Percentiles rank a stretch among this genome's conserved stretches.
Evolutionary conservation across 2,113 vertebrate species (phyloP).

Genomic region (Polypterus bichir): DNA sequence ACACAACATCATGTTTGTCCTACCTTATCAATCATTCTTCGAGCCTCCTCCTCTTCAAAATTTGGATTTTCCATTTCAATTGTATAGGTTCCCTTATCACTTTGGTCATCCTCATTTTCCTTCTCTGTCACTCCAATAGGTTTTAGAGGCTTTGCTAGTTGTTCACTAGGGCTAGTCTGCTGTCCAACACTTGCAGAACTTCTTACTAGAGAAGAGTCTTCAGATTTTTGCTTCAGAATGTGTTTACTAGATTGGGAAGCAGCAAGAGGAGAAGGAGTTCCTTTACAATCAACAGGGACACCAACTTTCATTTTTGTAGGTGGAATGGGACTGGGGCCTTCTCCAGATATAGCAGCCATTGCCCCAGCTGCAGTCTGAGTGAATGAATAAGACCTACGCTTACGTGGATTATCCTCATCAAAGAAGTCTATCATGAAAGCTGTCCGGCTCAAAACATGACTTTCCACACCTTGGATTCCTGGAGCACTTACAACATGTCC

Average conservation of each 20-base stretch:
- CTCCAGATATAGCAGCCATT: constrained; percentile 42
- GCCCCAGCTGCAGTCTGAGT: constrained; percentile 65
- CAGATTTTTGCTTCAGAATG: constrained; percentile 80
- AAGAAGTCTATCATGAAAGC: constrained; percentile 90
- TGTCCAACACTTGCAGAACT: constrained; percentile 78
- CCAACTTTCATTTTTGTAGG: constrained; percentile 56
- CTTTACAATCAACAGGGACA: constrained; percentile 48
- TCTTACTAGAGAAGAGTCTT: constrained; percentile 68
- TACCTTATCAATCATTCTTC: constrained; percentile 96
- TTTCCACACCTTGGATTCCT: constrained; percentile 49
- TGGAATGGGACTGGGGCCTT: constrained; percentile 62
- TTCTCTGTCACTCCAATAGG: constrained; percentile 44
- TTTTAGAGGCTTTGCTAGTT: constrained; percentile 49
- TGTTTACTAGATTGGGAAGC: constrained; percentile 63
- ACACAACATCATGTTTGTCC: constrained; percentile 1
- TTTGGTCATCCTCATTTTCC: constrained; percentile 78
- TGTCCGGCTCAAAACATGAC: constrained; percentile 53
- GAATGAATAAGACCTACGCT: constrained; percentile 83
- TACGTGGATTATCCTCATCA: constrained; percentile 80
- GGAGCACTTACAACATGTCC: constrained; percentile 41
- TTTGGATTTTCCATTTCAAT: constrained; percentile 89
- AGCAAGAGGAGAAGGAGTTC: constrained; percentile 52
- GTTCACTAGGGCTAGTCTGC: constrained; percentile 63
- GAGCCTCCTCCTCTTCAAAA: constrained; percentile 81
- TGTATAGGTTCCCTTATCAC: constrained; percentile 90